A percentile compares a stretch with the other conserved stretches of the same genome.
phyloP scores from a whole-genome alignment of 2,888 invertebrate species.

The Aporophyla lueneburgensis region DNA sequence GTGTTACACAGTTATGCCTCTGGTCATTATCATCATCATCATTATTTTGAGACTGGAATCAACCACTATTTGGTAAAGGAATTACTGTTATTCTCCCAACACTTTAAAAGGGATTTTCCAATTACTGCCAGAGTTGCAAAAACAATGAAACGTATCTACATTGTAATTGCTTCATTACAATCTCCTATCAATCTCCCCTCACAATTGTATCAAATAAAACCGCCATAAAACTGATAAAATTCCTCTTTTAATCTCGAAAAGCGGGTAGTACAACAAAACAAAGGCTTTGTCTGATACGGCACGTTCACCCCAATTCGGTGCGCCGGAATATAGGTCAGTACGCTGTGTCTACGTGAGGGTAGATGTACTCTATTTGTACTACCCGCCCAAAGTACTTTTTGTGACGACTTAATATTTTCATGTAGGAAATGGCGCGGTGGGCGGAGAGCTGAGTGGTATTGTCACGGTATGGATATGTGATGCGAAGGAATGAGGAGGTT shows the following conservation, averaged over 20 bases:
- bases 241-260: slow-evolving; percentile 40
- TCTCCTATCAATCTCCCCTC: slow-evolving; percentile 22
- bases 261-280: slow-evolving; percentile 35
- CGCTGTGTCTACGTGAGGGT: slow-evolving; percentile 35
- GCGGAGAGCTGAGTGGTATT: neutral
- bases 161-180: neutral
- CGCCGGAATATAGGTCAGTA: slow-evolving; percentile 56
- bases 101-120: no score
- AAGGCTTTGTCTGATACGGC: slow-evolving; percentile 50
- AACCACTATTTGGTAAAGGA: neutral
- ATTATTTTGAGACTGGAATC: neutral
- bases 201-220: slow-evolving; percentile 3
- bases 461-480: neutral
- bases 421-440: neutral
- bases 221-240: slow-evolving; percentile 15
- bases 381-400: neutral
- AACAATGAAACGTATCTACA: neutral
- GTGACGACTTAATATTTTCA: slow-evolving; percentile 7
- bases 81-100: no score
- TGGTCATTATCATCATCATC: no score
- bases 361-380: slow-evolving; percentile 21
- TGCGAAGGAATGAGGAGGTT: neutral
- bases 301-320: slow-evolving; percentile 52
- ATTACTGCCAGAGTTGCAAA: no score
- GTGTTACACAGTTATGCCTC: no score